A percentile compares a stretch with the other conserved stretches of the same genome.
Evolutionary conservation across 1,140 invertebrate genomes (phyloP).

Genomic region (Cylas formicarius): DNA sequence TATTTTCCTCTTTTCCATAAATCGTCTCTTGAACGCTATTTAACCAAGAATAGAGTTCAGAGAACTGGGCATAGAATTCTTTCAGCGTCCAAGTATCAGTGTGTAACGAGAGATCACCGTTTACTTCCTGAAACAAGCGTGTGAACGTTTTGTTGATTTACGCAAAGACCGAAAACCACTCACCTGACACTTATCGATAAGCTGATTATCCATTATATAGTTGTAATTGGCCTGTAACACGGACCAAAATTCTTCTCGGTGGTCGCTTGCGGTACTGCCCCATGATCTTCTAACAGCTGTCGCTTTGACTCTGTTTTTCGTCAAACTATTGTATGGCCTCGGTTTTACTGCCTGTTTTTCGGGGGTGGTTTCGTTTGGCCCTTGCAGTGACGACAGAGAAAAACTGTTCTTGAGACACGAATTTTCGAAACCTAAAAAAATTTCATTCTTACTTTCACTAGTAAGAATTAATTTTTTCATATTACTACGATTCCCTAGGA

Average conservation of each 20-base stretch:
- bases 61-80: slow-evolving; percentile 72
- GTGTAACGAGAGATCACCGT: slow-evolving; percentile 63
- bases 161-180: slow-evolving; percentile 20
- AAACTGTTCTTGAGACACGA: slow-evolving; percentile 52
- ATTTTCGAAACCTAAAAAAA: slow-evolving; percentile 47
- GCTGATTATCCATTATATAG: slow-evolving; percentile 89
- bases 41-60: slow-evolving; percentile 73
- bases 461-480: no score
- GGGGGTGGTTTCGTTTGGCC: slow-evolving; percentile 37
- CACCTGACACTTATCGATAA: slow-evolving; percentile 80
- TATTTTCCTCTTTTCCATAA: slow-evolving; percentile 65
- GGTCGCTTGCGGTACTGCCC: slow-evolving; percentile 56
- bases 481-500: no score
- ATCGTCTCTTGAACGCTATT: slow-evolving; percentile 68
- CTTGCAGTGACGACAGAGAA: slow-evolving; percentile 49
- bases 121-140: slow-evolving; percentile 65
- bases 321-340: slow-evolving; percentile 60
- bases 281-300: slow-evolving; percentile 52
- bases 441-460: no score
- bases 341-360: slow-evolving; percentile 48
- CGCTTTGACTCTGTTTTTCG: slow-evolving; percentile 49
- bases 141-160: no score
- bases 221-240: slow-evolving; percentile 81
- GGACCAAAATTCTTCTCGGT: slow-evolving; percentile 82
- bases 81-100: slow-evolving; percentile 64